Evolutionary conservation across 2,888 invertebrate genomes (phyloP).

Genomic region (Polyploca ridens): DNA sequence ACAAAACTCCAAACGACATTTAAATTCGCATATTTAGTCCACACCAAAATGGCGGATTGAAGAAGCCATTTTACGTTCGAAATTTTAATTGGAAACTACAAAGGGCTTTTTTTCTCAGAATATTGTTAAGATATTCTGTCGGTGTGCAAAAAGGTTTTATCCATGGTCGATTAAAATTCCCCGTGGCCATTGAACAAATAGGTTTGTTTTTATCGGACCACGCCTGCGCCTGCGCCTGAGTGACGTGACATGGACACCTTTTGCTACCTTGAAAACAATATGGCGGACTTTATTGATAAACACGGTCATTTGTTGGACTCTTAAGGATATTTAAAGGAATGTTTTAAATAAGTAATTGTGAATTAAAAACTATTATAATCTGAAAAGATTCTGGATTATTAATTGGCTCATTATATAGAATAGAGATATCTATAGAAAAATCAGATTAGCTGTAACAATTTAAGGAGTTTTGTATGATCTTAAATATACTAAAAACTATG

Average conservation of each 20-base stretch:
- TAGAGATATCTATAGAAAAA: too few relatives aligned
- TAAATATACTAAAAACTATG: too few relatives aligned
- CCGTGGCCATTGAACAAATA: constrained; percentile 69
- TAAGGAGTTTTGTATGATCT: too few relatives aligned
- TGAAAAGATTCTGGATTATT: too few relatives aligned
- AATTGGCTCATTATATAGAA: too few relatives aligned
- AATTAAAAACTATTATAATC: not conserved
- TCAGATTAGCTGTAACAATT: too few relatives aligned
- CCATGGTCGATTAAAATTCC: constrained; percentile 62
- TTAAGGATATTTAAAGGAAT: too few relatives aligned
- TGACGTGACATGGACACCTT: constrained; percentile 47
- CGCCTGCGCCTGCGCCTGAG: constrained; percentile 60
- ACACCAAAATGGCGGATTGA: constrained; percentile 16
- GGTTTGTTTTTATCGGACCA: constrained; percentile 63
- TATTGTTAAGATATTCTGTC: constrained; percentile 36
- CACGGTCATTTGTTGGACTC: constrained; percentile 36
- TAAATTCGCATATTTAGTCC: not conserved
- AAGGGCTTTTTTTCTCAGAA: constrained; percentile 65
- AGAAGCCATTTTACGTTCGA: constrained; percentile 76
- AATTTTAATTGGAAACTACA: constrained; percentile 81
- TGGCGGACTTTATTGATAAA: constrained; percentile 44
- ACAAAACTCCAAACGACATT: not conserved
- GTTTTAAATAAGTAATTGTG: constrained; percentile 10
- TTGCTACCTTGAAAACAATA: constrained; percentile 47
- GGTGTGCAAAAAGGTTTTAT: constrained; percentile 28